Evolutionary conservation across 2,797 vertebrate genomes (phyloP), one percentile per base, ranked within the genome.

Genomic region (Myotis myotis): DNA sequence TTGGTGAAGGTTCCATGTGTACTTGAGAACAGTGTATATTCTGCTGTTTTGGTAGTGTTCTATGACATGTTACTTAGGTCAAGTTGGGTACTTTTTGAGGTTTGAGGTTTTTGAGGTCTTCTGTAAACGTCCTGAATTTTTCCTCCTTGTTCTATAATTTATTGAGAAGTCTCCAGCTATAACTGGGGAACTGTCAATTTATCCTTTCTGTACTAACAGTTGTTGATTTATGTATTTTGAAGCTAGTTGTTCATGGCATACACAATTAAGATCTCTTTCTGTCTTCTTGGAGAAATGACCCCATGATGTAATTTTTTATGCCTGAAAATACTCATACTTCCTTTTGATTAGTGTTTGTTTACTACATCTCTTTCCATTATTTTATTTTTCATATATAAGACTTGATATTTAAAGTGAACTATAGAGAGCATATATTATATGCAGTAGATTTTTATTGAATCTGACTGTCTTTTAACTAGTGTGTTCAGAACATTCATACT

Each of bases 81-180:
- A 90, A 55, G 8, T 33, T 87, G 25, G 20, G 66, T 51, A 22
- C 33, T 81, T 60, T 80, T 41, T 20, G 36, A 80, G 55, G 9
- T 60, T 80, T 41, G 38, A n/a, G n/a, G 20, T 51, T 80, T 87
- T 85, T 62, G 12, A 87, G 20, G 6, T 55, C 22, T 64, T 83
- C 44, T 44, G 2, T 38, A 36, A 60, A 11, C 2, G 28, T 38
- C 49, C 8, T 89, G 36, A 86, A 74, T 78, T 80, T 85, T 80
- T 71, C 23, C 13, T 11, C 66, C 51, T 92, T 94, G 36, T 90
- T 83, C 64, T 82, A 9, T 66, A 41, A 95, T 25, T 86, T 95
- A 92, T 44, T 13, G 16, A 97, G 22, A 95, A 20, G 6, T 71
- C 25, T 91, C 44, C 23, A 95, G 38, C 11, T 53, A 33, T 16